Base-by-base conservation (phyloP, 2,888 invertebrate genomes). In the Lycia hirtaria region DNA sequence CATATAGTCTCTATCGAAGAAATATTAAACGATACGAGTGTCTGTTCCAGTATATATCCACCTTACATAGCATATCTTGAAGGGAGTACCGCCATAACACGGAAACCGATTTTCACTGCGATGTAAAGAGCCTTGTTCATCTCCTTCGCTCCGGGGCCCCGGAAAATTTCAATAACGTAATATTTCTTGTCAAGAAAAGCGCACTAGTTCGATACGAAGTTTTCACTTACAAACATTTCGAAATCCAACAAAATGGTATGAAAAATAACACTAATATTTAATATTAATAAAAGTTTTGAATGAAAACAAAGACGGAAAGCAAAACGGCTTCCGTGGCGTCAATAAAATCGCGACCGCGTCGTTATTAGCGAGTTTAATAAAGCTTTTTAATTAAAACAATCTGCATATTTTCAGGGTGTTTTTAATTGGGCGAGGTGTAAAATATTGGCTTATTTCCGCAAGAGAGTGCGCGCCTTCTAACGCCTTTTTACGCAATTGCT, bases 151-250 rank as follows among this genome's bases (percentile, higher is more conserved):
- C 69, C 72, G 70, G 63, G 73, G 76, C 62, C 68, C 74, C 73
- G 78, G 80, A 76, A 81, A 84, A 81, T 84, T 83, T 83, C 81
- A 83, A 83, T 83, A 82, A 79, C 67, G 78, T 71, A 76, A 81
- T 82, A 83, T 77, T 78, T 80, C 72, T 76, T 66, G 76, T 72
- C 60, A 67, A 63, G 52, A 64, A 63, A 57, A 69, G 68, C 70
- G 67, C 67, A 63, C 67, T 71, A 75, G 71, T 75, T 81, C 76
- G 28, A 19, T 22, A 10, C 32, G 15, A 15, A 32, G 10, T 30
- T 28, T 30, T 5, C n/a, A n/a, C 19, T 3, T 15, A 19, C 17
- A 40, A 10, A 6, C 37, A 15, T 14, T 22, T 22, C 6, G 22
- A 17, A 43, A 19, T 24, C 24, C 15, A 4, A 14, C 24, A 40